Base-by-base conservation (phyloP, 2,888 invertebrate genomes). In the Anodontia alba region DNA sequence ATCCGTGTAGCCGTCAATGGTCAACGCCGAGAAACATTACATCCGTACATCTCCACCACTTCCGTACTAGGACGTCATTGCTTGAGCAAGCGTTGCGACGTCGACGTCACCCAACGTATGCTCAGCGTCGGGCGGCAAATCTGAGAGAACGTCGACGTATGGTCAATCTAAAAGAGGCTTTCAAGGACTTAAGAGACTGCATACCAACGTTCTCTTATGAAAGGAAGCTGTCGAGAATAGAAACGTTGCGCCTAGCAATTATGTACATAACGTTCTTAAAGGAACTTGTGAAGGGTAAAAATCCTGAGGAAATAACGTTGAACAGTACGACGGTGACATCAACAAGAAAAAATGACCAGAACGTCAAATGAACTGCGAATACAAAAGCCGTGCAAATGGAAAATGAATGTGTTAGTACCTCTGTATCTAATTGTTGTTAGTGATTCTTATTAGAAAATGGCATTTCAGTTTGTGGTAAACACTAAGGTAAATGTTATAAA, bases 81-180 rank as follows among this genome's bases (percentile, higher is more conserved):
- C 26, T 29, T 12, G 49, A 70, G 46, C 31, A 43, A 62, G 62
- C 62, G 33, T 29, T 62, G 1, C 5, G 72, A 51, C 72, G 81
- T 43, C 78, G 78, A 46, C 78, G 84, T 62, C 69, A 68, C 46
- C 73, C 84, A 29, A 77, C 84, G 46, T 29, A 74, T 20, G 84
- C 81, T 15, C 86, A 86, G 67, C 73, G 86, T 15, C 80, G 78
- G 38, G 83, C 83, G n/a, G 86, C 86, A 0, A 86, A 86, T 43
- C 46, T 86, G 15, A 38, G 86, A 26, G 86, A 86, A 68, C 76
- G 83, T 29, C 76, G 77, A 0, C 76, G 86, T 15, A 86, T 86
- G 86, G 67, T 79, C 66, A 86, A 79, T 73, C 31, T 86, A 23
- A 86, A 86, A 23, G 86, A 86, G 20, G 83, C 86, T 51, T 86